Percentiles rank a stretch among this genome's conserved stretches.
These are phyloP conservation scores for Neoaliturus tenellus DNA, from an alignment of 2,888 invertebrate species.

Conservation along the genomic window DNA sequence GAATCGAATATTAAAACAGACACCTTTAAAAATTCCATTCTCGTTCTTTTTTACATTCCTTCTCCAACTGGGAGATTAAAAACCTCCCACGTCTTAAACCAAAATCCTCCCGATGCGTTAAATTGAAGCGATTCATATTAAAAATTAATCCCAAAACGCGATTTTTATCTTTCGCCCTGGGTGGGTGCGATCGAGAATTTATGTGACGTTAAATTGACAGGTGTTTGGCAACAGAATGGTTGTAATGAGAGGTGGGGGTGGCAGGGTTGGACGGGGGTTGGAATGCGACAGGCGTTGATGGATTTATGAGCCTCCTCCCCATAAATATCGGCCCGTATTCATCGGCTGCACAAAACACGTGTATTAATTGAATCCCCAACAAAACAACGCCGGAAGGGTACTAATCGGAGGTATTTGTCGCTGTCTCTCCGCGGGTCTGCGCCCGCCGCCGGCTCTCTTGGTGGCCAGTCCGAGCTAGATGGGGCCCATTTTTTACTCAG, in stretches of 20 bases:
- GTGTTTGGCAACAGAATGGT: constrained; percentile 49
- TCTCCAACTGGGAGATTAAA: not conserved
- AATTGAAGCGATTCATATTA: not conserved
- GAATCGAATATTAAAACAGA: not conserved
- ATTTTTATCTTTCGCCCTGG: constrained; percentile 40
- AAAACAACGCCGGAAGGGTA: constrained; percentile 54
- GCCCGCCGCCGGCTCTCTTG: not conserved
- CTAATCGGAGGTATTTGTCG: constrained; percentile 48
- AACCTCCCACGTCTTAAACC: not conserved
- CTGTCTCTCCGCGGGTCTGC: constrained; percentile 2
- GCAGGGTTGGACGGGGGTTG: constrained; percentile 16
- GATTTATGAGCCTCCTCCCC: constrained; percentile 40
- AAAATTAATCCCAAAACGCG: constrained; percentile 26
- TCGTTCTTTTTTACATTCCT: not conserved
- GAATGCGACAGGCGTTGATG: constrained; percentile 47
- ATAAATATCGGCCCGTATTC: constrained; percentile 23
- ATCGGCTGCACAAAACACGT: constrained; percentile 51
- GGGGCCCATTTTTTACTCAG: constrained; percentile 27
- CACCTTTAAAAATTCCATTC: not conserved
- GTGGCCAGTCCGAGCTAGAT: constrained; percentile 36
- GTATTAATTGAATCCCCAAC: constrained; percentile 59
- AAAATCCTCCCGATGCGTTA: not conserved
- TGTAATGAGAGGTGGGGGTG: constrained; percentile 25
- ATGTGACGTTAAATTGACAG: constrained; percentile 49
- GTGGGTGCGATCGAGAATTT: constrained; percentile 27